Evolutionary conservation across 1,140 invertebrate species (phyloP).

Genomic region (Mya arenaria): DNA sequence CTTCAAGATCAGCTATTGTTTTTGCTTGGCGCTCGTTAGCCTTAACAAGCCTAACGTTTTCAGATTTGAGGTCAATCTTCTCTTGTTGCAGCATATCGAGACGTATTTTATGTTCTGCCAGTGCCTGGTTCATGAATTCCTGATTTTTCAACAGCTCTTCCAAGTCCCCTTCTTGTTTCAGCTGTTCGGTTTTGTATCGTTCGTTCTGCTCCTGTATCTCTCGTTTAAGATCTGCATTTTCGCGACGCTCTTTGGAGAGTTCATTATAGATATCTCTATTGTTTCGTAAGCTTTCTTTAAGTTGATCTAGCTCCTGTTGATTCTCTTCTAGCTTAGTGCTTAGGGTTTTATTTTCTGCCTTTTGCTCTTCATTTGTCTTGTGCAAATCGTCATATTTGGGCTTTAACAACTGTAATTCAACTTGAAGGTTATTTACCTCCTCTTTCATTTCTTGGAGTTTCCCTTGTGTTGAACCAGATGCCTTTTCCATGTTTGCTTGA

Average conservation of each 20-base stretch:
- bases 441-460: constrained; percentile 46
- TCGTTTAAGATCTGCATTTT: constrained; percentile 25
- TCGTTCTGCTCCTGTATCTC: constrained; percentile 20
- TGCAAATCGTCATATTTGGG: constrained; percentile 42
- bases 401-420: constrained; percentile 46
- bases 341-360: constrained; percentile 12
- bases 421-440: constrained; percentile 26
- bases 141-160: constrained; percentile 53
- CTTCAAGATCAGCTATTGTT: constrained; percentile 40
- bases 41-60: constrained; percentile 46
- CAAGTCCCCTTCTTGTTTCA: constrained; percentile 41
- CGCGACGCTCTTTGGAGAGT: constrained; percentile 36
- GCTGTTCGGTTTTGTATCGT: constrained; percentile 30
- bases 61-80: constrained; percentile 42
- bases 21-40: constrained; percentile 49
- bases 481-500: constrained; percentile 27
- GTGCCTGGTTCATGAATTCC: constrained; percentile 49
- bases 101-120: constrained; percentile 48
- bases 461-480: background rate
- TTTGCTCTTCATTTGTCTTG: constrained; percentile 28
- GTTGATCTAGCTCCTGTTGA: constrained; percentile 27
- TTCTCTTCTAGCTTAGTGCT: constrained; percentile 17
- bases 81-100: constrained; percentile 50
- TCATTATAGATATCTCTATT: constrained; percentile 52
- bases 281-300: constrained; percentile 36